phyloP scores from a whole-genome alignment of 2,113 vertebrate genomes.

The Parotia lawesii region DNA sequence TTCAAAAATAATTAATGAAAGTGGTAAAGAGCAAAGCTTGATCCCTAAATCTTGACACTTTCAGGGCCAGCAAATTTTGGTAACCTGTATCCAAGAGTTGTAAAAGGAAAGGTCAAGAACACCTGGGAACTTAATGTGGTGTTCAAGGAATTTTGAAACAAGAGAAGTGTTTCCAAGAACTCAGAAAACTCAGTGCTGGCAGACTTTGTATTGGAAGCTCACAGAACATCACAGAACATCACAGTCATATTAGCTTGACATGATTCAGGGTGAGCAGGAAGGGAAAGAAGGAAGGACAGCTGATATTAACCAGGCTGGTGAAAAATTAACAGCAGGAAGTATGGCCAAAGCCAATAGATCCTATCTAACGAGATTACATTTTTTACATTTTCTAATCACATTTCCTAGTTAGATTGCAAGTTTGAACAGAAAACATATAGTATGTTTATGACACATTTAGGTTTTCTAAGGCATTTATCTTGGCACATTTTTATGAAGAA shows the following conservation, averaged over 20 bases:
- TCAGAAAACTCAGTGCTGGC: not conserved
- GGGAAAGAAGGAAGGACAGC: not conserved
- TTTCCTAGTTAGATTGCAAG: slow-evolving; percentile 27
- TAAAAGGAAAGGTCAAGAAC: not conserved
- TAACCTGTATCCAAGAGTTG: not conserved
- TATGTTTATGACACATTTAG: not conserved
- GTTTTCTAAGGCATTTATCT: not conserved
- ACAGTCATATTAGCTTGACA: not conserved
- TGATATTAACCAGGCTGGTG: slow-evolving; percentile 37
- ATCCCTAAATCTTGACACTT: not conserved
- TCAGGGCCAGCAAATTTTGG: not conserved
- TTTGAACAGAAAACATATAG: slow-evolving; percentile 1
- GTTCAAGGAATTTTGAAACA: not conserved
- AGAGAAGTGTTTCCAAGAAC: not conserved
- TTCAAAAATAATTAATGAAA: not conserved
- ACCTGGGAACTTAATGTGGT: not conserved
- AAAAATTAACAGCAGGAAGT: slow-evolving; percentile 41
- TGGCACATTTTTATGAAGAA: not conserved
- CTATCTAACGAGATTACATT: slow-evolving; percentile 31
- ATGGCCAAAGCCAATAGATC: slow-evolving; percentile 3
- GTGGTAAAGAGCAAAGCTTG: not conserved
- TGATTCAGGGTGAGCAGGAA: not conserved
- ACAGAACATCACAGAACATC: not conserved
- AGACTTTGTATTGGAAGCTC: not conserved
- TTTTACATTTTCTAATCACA: slow-evolving; percentile 47